Percentiles rank a stretch among this genome's conserved stretches.
Evolutionary conservation across 30 jellyfish, hydroid and myxozoan species (phyloP).

Genomic region (Chrysaora quinquecirrha): DNA sequence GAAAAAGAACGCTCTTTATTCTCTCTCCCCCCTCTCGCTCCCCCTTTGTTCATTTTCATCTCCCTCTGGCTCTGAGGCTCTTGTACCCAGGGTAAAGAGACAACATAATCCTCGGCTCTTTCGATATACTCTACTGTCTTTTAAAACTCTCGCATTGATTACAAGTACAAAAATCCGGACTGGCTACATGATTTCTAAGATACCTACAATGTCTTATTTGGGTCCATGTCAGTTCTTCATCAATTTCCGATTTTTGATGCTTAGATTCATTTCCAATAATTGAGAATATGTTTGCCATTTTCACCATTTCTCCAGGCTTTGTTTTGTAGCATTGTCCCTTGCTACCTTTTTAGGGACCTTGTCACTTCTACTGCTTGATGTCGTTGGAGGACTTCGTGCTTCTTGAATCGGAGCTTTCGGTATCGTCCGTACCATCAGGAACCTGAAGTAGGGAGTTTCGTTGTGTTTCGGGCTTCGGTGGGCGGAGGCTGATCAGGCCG

Average conservation of each 20-base stretch:
- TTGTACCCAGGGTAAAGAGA: no score
- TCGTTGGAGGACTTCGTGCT: not conserved
- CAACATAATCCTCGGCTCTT: no score
- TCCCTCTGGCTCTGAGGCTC: no score
- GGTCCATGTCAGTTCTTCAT: not conserved
- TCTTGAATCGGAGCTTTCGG: not conserved
- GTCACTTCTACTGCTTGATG: not conserved
- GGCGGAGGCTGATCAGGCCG: not conserved
- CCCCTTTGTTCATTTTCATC: no score
- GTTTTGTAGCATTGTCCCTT: not conserved
- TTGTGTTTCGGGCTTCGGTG: not conserved
- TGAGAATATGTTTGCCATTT: not conserved
- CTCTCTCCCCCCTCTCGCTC: no score
- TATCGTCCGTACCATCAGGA: not conserved
- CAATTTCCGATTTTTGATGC: not conserved
- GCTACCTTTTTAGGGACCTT: not conserved
- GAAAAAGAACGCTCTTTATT: no score
- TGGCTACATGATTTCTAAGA: not conserved
- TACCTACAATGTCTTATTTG: constrained; percentile 15
- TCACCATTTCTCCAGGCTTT: not conserved
- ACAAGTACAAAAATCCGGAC: constrained; percentile 20
- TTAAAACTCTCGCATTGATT: constrained; percentile 20
- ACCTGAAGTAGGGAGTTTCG: not conserved
- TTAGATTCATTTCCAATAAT: not conserved
- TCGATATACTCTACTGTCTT: no score